These are phyloP conservation scores for Catharus minimus DNA, from an alignment of 2,113 vertebrate genomes.

Conservation along the genomic window DNA sequence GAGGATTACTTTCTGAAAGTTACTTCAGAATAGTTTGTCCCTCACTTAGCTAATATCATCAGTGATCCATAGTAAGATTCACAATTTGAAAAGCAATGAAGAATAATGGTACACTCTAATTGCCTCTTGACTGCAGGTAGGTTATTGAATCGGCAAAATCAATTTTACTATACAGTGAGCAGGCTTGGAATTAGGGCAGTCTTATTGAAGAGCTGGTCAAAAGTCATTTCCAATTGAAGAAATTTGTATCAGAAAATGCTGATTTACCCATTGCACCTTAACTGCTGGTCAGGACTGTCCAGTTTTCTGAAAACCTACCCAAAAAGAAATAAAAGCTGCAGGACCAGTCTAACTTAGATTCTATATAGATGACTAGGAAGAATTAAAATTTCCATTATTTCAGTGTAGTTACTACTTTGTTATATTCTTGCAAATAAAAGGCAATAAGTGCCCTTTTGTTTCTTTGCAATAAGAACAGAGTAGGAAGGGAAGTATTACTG, in stretches of 20 bases:
- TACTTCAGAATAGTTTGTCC: background rate
- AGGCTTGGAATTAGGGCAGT: background rate
- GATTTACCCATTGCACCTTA: background rate
- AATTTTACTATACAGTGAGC: slow-evolving; percentile 47
- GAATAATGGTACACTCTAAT: slow-evolving; percentile 9
- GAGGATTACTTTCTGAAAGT: background rate
- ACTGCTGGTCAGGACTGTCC: background rate
- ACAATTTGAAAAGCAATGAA: slow-evolving; percentile 23
- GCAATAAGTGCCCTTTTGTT: background rate
- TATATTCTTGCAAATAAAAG: background rate
- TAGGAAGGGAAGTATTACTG: too few species aligned
- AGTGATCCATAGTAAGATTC: background rate
- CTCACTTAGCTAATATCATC: background rate
- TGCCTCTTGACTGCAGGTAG: slow-evolving; percentile 10
- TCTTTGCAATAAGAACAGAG: too few species aligned
- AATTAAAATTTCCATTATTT: background rate
- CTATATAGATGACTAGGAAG: background rate
- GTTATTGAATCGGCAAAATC: slow-evolving; percentile 47
- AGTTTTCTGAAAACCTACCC: background rate
- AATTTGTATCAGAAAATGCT: slow-evolving; percentile 23
- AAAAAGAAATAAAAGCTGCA: background rate
- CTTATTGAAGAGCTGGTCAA: slow-evolving; percentile 13
- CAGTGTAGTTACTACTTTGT: background rate
- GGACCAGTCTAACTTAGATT: background rate
- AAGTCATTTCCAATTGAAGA: slow-evolving; percentile 6